Evolutionary conservation across 2,113 vertebrate genomes (phyloP).

Genomic region (Capreolus pygargus): DNA sequence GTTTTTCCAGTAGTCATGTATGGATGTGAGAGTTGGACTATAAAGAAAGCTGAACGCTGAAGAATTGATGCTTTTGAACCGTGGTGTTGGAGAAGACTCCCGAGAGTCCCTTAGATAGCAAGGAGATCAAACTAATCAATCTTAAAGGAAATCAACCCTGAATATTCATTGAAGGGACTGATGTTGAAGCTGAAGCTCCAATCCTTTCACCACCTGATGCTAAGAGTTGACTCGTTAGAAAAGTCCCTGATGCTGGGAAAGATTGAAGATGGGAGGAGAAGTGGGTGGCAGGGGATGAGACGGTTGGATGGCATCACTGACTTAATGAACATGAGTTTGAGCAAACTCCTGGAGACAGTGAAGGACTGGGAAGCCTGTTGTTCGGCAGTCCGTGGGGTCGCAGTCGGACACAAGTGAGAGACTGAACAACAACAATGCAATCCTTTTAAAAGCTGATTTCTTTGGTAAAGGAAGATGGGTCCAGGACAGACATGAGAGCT

Average conservation of each 20-base stretch:
- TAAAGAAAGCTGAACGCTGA: not conserved
- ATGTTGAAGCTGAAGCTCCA: too few species aligned
- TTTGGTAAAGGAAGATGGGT: not conserved
- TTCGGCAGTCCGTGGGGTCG: not conserved
- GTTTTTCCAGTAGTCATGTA: not conserved
- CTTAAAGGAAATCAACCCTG: too few species aligned
- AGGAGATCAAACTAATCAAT: too few species aligned
- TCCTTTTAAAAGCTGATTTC: not conserved
- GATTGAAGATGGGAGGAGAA: too few species aligned
- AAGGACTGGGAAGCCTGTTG: too few species aligned
- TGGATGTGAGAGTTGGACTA: not conserved
- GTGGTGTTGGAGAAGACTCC: too few species aligned
- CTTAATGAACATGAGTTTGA: not conserved
- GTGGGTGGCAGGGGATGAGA: not conserved
- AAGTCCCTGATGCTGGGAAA: too few species aligned
- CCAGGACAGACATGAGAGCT: not conserved
- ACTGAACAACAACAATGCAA: not conserved
- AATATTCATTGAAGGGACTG: too few species aligned
- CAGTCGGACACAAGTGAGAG: not conserved
- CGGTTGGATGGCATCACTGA: not conserved
- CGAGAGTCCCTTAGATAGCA: too few species aligned
- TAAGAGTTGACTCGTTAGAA: too few species aligned
- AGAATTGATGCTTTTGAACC: not conserved
- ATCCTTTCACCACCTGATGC: too few species aligned
- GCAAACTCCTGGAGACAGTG: not conserved